Percentiles rank a stretch among this genome's conserved stretches.
Conservation (phyloP, 1,140 invertebrate genomes). For the Drosophila varians region DNA sequence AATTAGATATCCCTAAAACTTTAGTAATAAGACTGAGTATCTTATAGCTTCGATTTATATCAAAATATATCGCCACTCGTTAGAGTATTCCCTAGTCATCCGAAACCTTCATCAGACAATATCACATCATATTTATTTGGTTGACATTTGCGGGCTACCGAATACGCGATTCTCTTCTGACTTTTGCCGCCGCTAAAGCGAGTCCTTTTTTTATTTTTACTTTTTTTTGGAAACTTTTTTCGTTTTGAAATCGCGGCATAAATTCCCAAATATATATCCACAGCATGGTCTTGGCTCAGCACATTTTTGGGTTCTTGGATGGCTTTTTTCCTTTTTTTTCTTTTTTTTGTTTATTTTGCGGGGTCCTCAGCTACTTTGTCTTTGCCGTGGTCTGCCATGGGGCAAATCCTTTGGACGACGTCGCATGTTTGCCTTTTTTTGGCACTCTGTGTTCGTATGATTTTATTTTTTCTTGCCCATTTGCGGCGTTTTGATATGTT, state of each 20-base stretch:
- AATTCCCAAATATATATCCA: constrained; percentile 65
- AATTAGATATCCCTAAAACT: too few relatives aligned
- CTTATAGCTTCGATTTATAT: too few relatives aligned
- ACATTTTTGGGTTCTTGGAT: constrained; percentile 39
- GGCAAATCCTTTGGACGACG: constrained; percentile 76
- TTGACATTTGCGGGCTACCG: constrained; percentile 44
- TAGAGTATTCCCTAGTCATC: constrained; percentile 2
- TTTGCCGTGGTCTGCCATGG: constrained; percentile 63
- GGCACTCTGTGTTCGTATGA: constrained; percentile 58
- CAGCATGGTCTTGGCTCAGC: constrained; percentile 26
- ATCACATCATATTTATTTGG: constrained; percentile 40
- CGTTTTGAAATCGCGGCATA: constrained; percentile 62
- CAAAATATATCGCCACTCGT: neutral
- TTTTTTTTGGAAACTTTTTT: constrained; percentile 34
- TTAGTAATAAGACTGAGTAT: too few relatives aligned
- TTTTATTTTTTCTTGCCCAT: constrained; percentile 75
- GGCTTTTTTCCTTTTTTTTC: constrained; percentile 6
- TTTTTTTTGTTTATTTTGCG: neutral
- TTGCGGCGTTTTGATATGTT: constrained; percentile 79
- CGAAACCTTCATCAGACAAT: neutral
- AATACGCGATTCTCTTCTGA: constrained; percentile 43
- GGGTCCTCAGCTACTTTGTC: constrained; percentile 65
- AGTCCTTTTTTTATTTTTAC: constrained; percentile 41
- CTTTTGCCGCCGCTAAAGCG: constrained; percentile 26
- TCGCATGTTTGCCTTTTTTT: constrained; percentile 75